Percentiles rank a stretch among this genome's conserved stretches.
These are phyloP conservation scores for Danaus melanippus DNA, from an alignment of 1,140 invertebrate species.

Conservation along the genomic window DNA sequence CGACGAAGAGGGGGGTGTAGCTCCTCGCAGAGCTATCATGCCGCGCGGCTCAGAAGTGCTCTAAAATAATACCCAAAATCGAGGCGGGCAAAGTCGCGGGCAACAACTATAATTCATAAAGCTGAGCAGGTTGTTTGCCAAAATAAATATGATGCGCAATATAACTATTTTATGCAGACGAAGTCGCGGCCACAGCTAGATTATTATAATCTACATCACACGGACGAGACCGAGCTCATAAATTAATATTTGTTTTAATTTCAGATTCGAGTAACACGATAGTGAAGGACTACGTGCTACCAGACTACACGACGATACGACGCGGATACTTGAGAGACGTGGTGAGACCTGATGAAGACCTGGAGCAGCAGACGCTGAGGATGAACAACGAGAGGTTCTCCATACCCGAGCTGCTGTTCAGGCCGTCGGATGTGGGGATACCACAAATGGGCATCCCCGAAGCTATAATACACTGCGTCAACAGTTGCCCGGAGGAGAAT, in stretches of 20 bases:
- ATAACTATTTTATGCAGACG: too few relatives aligned
- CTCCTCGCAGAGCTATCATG: too few relatives aligned
- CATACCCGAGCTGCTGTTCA: conserved; percentile 95
- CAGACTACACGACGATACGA: conserved; percentile 92
- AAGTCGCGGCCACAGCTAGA: too few relatives aligned
- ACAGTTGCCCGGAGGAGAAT: conserved; percentile 82
- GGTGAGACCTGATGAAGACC: conserved; percentile 70
- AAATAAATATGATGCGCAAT: too few relatives aligned
- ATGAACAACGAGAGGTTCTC: conserved; percentile 94
- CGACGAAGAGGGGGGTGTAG: too few relatives aligned
- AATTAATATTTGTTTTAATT: conserved; percentile 12
- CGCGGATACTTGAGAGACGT: conserved; percentile 83
- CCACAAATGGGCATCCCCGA: conserved; percentile 95
- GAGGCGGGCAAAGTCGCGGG: too few relatives aligned
- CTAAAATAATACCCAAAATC: too few relatives aligned
- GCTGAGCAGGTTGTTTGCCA: too few relatives aligned
- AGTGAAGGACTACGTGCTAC: conserved; percentile 93
- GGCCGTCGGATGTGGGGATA: conserved; percentile 96
- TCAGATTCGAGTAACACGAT: conserved; percentile 71
- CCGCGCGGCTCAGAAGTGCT: too few relatives aligned
- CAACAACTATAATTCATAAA: too few relatives aligned
- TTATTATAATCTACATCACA: background rate
- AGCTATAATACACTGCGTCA: conserved; percentile 84
- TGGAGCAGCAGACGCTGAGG: conserved; percentile 85
- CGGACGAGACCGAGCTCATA: too few relatives aligned